Evolutionary conservation across 2,888 invertebrate genomes (phyloP), one percentile per base, ranked within the genome.

Genomic region (Cerceris rybyensis): DNA sequence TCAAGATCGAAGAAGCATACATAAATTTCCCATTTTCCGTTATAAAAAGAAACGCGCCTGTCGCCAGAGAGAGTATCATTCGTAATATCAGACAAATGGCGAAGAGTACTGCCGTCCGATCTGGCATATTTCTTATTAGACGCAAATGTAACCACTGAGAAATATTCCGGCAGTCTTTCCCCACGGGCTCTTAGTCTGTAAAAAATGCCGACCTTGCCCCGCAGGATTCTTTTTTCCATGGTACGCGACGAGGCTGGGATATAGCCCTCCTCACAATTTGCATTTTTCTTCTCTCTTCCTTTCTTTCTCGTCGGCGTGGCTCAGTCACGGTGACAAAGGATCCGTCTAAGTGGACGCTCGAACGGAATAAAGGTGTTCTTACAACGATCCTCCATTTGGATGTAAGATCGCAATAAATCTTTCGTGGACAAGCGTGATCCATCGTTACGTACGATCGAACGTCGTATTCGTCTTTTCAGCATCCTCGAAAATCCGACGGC

Each of bases 351-450:
- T 84, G 83, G 82, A 80, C 80, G 65, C 67, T 54, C 75, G 59
- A 71, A 61, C 72, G 74, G 73, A 74, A 83, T 80, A 82, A 82
- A 78, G 71, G 80, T 70, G 74, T 78, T 75, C 70, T 63, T 60
- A 57, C 78, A 70, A 78, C 80, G 75, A 80, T 75, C 82, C 67
- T 60, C 77, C 80, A 75, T 82, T 75, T 69, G 77, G 64, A 65
- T 60, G 72, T 63, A 70, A 81, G 77, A 59, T 52, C 54, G 49
- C 72, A 75, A 81, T 82, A 82, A 84, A 84, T 84, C 82, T 84
- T 61, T 50, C 14, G 71, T 13, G 74, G 76, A 78, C 82, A 76
- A 75, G 57, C 43, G 63, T 49, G 72, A 80, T 78, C 75, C 75
- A 75, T 84, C 72, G 75, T 75, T 77, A 72, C 69, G 28, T 60